Evolutionary conservation across 2,113 vertebrate genomes (phyloP).

Genomic region (Aegithalos caudatus): DNA sequence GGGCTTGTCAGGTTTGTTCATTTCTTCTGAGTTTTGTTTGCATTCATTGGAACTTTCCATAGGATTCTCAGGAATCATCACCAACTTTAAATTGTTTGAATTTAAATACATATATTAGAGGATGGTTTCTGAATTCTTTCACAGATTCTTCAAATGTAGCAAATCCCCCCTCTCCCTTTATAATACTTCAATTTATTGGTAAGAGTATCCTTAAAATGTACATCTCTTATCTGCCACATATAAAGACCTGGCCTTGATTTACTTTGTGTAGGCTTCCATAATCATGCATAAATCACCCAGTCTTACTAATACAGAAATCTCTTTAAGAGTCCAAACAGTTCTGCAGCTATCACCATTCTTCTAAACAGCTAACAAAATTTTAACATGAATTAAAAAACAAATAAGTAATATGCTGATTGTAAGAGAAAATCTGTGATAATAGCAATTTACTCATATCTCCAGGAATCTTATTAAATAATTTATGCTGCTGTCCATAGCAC

Average conservation of each 20-base stretch:
- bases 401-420: neutral
- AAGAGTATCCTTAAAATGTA: neutral
- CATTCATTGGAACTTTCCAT: neutral
- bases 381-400: neutral
- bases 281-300: neutral
- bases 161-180: neutral
- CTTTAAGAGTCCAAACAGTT: neutral
- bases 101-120: neutral
- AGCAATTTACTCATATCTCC: neutral
- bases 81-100: neutral
- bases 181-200: neutral
- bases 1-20: neutral
- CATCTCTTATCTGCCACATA: neutral
- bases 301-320: neutral
- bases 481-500: neutral
- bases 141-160: neutral
- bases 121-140: neutral
- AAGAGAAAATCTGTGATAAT: neutral
- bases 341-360: neutral
- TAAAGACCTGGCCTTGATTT: neutral
- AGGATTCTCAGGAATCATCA: neutral
- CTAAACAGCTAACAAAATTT: neutral
- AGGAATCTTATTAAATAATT: slow-evolving; percentile 15
- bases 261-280: neutral
- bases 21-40: neutral